Evolutionary conservation across 2,797 vertebrate genomes (phyloP).

Genomic region (Pangasius larnaudii): DNA sequence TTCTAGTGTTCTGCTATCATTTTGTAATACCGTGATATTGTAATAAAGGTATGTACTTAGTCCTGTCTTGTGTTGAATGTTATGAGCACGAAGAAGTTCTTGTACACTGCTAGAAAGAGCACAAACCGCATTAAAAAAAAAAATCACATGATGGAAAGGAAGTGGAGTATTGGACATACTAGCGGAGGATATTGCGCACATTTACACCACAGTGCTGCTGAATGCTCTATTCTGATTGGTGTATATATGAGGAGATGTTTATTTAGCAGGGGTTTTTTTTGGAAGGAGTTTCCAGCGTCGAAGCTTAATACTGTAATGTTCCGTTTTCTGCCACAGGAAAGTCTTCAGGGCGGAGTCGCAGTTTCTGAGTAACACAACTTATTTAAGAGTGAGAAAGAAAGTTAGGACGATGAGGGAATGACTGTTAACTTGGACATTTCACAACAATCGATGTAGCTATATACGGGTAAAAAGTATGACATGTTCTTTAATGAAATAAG

Average conservation of each 20-base stretch:
- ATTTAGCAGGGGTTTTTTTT: too few relatives aligned
- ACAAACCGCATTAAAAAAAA: neutral
- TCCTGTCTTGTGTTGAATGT: neutral
- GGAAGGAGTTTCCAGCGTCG: too few relatives aligned
- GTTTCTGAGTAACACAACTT: neutral
- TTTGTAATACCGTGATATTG: neutral
- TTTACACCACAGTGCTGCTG: neutral
- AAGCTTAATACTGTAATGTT: too few relatives aligned
- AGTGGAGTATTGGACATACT: neutral
- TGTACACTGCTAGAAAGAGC: neutral
- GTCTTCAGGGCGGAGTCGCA: too few relatives aligned
- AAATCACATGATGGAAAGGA: neutral
- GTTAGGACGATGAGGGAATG: neutral
- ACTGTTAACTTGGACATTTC: too few relatives aligned
- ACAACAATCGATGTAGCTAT: too few relatives aligned
- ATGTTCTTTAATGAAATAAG: too few relatives aligned
- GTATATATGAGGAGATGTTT: too few relatives aligned
- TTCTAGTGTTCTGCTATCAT: neutral
- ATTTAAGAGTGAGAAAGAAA: neutral
- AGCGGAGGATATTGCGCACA: neutral
- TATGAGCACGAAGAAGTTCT: neutral
- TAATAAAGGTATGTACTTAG: neutral
- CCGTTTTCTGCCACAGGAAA: too few relatives aligned
- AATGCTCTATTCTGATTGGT: neutral
- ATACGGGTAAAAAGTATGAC: too few relatives aligned